These are phyloP conservation scores for Odontothrips loti DNA, from an alignment of 2,888 invertebrate species.

Conservation along the genomic window DNA sequence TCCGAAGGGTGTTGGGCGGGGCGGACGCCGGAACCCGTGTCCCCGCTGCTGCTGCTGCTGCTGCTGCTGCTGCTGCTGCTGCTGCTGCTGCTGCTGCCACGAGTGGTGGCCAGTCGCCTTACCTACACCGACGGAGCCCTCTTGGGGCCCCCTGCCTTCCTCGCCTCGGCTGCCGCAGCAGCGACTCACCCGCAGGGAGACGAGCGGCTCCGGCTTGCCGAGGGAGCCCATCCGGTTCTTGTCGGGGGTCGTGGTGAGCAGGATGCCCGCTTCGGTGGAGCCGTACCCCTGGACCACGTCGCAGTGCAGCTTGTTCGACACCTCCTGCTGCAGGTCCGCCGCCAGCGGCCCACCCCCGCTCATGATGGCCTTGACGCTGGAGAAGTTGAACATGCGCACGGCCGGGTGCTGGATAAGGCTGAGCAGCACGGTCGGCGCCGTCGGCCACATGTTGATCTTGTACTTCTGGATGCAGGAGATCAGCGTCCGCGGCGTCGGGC, in stretches of 20 bases:
- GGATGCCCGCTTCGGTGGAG: slow-evolving; percentile 5
- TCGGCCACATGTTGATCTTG: slow-evolving; percentile 1
- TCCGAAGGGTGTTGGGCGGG: too few species aligned
- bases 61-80: too few species aligned
- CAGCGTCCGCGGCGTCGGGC: background rate
- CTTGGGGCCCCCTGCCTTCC: too few species aligned
- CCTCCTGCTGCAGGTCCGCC: background rate
- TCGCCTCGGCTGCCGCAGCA: too few species aligned
- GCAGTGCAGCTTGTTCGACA: background rate
- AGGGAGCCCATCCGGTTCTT: background rate
- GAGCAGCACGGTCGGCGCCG: background rate
- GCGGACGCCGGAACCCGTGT: too few species aligned
- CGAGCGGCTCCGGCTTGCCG: background rate
- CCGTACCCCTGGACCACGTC: slow-evolving; percentile 10
- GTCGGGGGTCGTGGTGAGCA: background rate
- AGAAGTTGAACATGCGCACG: background rate
- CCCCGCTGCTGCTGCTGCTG: too few species aligned
- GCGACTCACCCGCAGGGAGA: background rate
- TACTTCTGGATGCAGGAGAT: background rate
- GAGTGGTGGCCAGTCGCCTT: too few species aligned
- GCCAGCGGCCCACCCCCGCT: background rate
- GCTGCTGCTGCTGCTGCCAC: too few species aligned
- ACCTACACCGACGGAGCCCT: too few species aligned
- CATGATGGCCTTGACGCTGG: background rate
- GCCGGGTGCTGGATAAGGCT: background rate